A percentile compares a stretch with the other conserved stretches of the same genome.
phyloP scores from a whole-genome alignment of 2,797 vertebrate species.

The Sciurus carolinensis region DNA sequence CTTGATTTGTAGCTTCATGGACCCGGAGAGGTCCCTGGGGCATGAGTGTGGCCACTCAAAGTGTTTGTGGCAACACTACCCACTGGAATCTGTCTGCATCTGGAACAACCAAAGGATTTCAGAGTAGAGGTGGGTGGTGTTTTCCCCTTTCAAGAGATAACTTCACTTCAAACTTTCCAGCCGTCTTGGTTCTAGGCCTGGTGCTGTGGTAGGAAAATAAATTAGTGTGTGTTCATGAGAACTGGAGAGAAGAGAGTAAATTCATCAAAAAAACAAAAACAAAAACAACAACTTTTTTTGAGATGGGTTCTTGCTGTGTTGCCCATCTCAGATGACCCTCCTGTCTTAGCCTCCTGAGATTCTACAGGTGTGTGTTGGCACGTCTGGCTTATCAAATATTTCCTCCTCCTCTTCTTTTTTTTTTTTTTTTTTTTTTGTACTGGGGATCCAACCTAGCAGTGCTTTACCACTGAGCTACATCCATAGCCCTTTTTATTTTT shows the following conservation, averaged over 20 bases:
- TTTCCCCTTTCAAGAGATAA: not conserved
- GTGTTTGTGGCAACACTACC: too few relatives aligned
- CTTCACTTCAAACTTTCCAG: not conserved
- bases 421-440: too few relatives aligned
- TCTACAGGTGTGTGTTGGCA: too few relatives aligned
- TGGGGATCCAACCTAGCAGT: too few relatives aligned
- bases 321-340: too few relatives aligned
- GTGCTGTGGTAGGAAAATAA: not conserved
- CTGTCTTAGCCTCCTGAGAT: too few relatives aligned
- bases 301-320: not conserved
- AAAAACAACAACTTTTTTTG: too few relatives aligned
- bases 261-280: not conserved
- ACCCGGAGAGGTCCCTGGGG: not conserved
- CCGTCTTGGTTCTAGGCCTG: not conserved
- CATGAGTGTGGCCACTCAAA: not conserved
- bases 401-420: too few relatives aligned
- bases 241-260: not conserved
- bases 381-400: too few relatives aligned
- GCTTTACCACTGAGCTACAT: too few relatives aligned
- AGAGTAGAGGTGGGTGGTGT: not conserved
- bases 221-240: not conserved
- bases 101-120: not conserved
- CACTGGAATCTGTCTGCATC: not conserved
- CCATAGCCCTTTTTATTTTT: too few relatives aligned
- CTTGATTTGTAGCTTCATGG: not conserved